Base-by-base conservation (phyloP, 2,113 vertebrate genomes). In the Albula glossodonta region DNA sequence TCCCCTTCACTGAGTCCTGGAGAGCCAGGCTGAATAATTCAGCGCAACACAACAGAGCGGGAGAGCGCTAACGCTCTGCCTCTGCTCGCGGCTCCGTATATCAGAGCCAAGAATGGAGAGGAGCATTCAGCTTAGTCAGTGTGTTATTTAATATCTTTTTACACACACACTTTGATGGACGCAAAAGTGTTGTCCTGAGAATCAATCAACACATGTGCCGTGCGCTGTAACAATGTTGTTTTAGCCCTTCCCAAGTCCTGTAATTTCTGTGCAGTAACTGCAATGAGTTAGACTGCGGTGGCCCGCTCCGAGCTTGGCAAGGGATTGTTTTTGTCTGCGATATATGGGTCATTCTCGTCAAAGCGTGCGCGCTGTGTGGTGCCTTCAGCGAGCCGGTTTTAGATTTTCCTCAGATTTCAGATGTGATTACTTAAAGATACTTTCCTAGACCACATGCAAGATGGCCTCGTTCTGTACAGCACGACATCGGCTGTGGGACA, bases 11-110 rank as follows among this genome's bases (percentile, higher is more conserved):
- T 41, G 79, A 52, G 78, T 81, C 84, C 56, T 11, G 80, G 57
- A 86, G 90, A 89, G 87, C 87, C 82, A 31, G 87, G 90, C 88
- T 91, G 89, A 93, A 92, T 91, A 89, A 92, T 92, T 92, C 84
- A 92, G 86, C 87, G 85, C 81, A 90, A 89, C 89, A 83, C 87
- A 91, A 84, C 86, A 83, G 83, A 86, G 78, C 1, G 6, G 84
- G 53, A 85, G 86, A 79, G 85, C 81, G 78, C 86, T 84, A 84
- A 25, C 17, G 52, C 41, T 31, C 41, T 12, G 22, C 53, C 41
- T 31, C 41, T 7, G 22, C 53, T 80, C 41, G 5, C 41, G 51
- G 17, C 13, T 17, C 50, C 22, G 56, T 22, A 51, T 51, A 80
- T 25, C 31, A 31, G 52, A 41, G 31, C 31, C 31, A 41, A 41